Base-by-base conservation (phyloP, 2,113 vertebrate species). In the Epinephelus fuscoguttatus region DNA sequence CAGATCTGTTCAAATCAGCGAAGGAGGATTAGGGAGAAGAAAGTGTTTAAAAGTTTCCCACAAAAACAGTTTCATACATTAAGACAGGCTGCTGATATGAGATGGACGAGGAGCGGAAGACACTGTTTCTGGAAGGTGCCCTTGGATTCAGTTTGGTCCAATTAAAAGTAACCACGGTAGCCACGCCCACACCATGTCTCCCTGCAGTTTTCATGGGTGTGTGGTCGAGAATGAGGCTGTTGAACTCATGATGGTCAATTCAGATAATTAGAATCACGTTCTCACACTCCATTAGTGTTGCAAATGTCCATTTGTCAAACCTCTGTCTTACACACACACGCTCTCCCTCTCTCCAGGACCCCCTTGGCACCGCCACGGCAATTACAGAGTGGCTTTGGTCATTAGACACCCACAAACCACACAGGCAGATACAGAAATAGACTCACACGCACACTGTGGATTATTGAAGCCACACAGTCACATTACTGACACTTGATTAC, bases 21-120 rank as follows among this genome's bases (percentile, higher is more conserved):
- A 21, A 25, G 79, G 47, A 78, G 90, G 92, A 93, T 92, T 93
- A 90, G 67, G 7, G 61, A 83, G 75, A 90, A 87, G 78, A 89
- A 84, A 84, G 81, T 55, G 68, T 89, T 78, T 90, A 77, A 90
- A 92, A 86, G 76, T 90, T 93, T 90, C 84, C 71, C 81, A 87
- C 81, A 85, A 81, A 88, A 88, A 86, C 69, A 78, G 55, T 73
- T 80, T 66, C 4, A 0, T 72, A 73, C 77, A 76, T 80, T 68
- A 78, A 77, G 70, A 66, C 73, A 12, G 64, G 25, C 72, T 19
- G 42, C 70, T 63, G 81, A 72, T 78, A 66, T 11, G 68, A 84
- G 81, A 69, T 19, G 56, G 55, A 70, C 15, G n/a, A 15, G 61
- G 13, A 18, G 27, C 27, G 52, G 0, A 47, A 45, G 57, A 30